Base-by-base conservation (phyloP, 1,140 invertebrate species). In the Battus philenor region DNA sequence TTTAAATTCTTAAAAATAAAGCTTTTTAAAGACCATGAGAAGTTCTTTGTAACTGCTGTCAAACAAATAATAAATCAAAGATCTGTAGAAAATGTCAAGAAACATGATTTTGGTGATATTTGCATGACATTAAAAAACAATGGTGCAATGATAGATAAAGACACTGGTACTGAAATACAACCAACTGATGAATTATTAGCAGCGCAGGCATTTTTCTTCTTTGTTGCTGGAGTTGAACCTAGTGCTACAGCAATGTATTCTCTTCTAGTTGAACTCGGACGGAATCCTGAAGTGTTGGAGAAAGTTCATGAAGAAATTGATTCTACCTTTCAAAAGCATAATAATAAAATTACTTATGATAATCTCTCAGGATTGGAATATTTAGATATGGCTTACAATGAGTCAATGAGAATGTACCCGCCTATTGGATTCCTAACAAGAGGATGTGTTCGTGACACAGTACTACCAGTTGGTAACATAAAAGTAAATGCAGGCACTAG, bases 401-500 rank as follows among this genome's bases (percentile, higher is more conserved):
- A 79, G 50, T 38, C 64, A 9, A 57, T 88, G 10, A 70, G 89
- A 30, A 81, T 80, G 27, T 85, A 88, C 59, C 84, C 89, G 0
- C 62, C 86, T 2, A 43, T 87, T 2, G 50, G 82, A 1, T 53
- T 74, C 10, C 47, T 89, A 2, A 51, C 77, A 15, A 56, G 89
- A 30, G 45, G 65, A 27, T 76, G 80, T 20, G 78, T 51, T 2
- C 15, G 34, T 9, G 44, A 53, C 10, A 29, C 36, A n/a, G 31
- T 38, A 13, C 16, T 53, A 3, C 50, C 50, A 1, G 39, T 31
- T 16, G 45, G 50, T 9, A 47, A 47, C 12, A 24, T 53, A 9
- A 43, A 38, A 31, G 39, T 53, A 11, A 24, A 30, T 3, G 17
- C 18, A 15, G 45, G 39, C 10, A 48, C 50, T 8, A 41, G 30